Evolutionary conservation across 2,888 invertebrate genomes (phyloP), one percentile per base, ranked within the genome.

Genomic region (Norana najaformis): DNA sequence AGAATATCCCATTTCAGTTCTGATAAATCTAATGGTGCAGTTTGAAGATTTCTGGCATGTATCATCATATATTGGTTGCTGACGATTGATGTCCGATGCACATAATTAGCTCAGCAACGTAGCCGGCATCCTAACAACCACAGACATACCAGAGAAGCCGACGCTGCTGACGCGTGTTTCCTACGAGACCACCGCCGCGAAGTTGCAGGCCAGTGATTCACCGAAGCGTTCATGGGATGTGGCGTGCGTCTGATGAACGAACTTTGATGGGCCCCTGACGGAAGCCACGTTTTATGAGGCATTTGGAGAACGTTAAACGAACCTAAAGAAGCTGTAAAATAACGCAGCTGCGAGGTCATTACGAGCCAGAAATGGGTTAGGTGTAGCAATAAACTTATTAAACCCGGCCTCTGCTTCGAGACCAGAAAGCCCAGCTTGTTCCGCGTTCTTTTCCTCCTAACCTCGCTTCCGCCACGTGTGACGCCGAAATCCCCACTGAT

Each of bases 361-460:
- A 53, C 69, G 69, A 69, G 69, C 69, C 69, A n/a, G 69, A 69
- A 69, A 69, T 69, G n/a, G 69, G n/a, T n/a, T n/a, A n/a, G n/a
- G 69, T n/a, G 69, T 8, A 69, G 69, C 69, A n/a, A n/a, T 69
- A 69, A 69, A n/a, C 69, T n/a, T 8, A 13, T n/a, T 69, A n/a
- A 69, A 30, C 69, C 69, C 69, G 30, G 69, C n/a, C 69, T n/a
- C 30, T n/a, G n/a, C 1, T 69, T n/a, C 30, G 69, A n/a, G n/a
- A 69, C 11, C n/a, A 8, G 69, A n/a, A 8, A 30, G n/a, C 4
- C 69, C n/a, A 13, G 4, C n/a, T 11, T 69, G 6, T n/a, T n/a
- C 4, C n/a, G n/a, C n/a, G n/a, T n/a, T 69, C n/a, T 69, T 13
- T 8, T 69, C 30, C n/a, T 1, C 3, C n/a, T n/a, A n/a, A n/a